phyloP scores from a whole-genome alignment of 2,797 vertebrate genomes.

The Heteromormyrus szaboi region DNA sequence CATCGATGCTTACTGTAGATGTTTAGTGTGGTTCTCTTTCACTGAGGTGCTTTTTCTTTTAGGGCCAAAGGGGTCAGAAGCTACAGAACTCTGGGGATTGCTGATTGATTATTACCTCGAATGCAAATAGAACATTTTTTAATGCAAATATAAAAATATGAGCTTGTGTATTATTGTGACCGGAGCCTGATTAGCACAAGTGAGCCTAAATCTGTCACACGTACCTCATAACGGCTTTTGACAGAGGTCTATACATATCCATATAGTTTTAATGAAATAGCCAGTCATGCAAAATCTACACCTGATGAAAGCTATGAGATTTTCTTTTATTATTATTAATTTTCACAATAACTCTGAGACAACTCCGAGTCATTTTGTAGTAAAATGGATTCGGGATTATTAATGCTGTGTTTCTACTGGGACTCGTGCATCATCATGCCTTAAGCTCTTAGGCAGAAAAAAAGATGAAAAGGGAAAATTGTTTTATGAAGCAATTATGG shows the following conservation, averaged over 20 bases:
- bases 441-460: background rate
- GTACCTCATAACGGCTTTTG: background rate
- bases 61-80: background rate
- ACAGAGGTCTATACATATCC: background rate
- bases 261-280: background rate
- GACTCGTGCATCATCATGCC: background rate
- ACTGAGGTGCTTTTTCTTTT: background rate
- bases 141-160: background rate
- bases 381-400: background rate
- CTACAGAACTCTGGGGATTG: background rate
- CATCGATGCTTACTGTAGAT: background rate
- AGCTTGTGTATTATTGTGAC: background rate
- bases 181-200: background rate
- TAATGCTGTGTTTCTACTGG: background rate
- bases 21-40: background rate
- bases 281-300: background rate
- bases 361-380: background rate
- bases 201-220: background rate
- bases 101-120: background rate
- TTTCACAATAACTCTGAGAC: background rate
- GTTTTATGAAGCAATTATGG: constrained; percentile 3
- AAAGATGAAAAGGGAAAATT: constrained; percentile 4
- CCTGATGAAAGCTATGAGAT: background rate
- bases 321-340: constrained; percentile 8
- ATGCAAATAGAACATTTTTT: background rate